Base-by-base conservation (phyloP, 2,797 vertebrate genomes). In the Eutrigla gurnardus region DNA sequence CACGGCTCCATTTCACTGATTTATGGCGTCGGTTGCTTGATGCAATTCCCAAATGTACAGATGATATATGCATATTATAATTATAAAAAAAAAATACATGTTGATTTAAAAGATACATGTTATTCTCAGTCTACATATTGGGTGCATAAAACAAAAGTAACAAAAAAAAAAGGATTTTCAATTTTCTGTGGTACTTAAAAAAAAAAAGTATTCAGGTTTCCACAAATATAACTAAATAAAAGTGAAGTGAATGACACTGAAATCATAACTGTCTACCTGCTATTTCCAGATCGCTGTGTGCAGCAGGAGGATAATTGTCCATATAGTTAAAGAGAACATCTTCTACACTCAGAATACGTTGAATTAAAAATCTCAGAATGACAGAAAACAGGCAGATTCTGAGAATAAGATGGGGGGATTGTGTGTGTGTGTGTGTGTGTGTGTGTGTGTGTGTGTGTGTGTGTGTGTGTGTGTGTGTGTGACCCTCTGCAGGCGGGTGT, bases 401-500 rank as follows among this genome's bases (percentile, higher is more conserved):
- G 63, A 60, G 64, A 69, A 68, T 67, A 77, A 70, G 73, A 71
- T 45, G 58, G 39, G 76, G 73, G 18, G 62, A 60, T 65, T 67
- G 54, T 67, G 65, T 61, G 53, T 50, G 37, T 63, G 14, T 14
- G 46, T 35, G 49, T 88, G 89, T 63, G 14, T 14, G 46, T 35
- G 49, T 88, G 89, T 63, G 14, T 14, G 46, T 35, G 49, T 88
- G 89, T 67, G 65, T 61, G 53, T 50, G 37, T 67, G 54, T 67
- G 65, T 61, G 53, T 50, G 37, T 67, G 54, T 67, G 65, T 61
- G 53, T 50, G 37, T 63, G 14, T 14, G 46, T 35, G 49, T 88
- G 89, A 86, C 85, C 83, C 78, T 90, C 83, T 73, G 83, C 84
- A 85, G 85, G 59, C 84, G 81, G 81, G 82, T 87, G 89, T 87